phyloP scores from a whole-genome alignment of 1,140 invertebrate genomes.

The Scaptomyza pallida region DNA sequence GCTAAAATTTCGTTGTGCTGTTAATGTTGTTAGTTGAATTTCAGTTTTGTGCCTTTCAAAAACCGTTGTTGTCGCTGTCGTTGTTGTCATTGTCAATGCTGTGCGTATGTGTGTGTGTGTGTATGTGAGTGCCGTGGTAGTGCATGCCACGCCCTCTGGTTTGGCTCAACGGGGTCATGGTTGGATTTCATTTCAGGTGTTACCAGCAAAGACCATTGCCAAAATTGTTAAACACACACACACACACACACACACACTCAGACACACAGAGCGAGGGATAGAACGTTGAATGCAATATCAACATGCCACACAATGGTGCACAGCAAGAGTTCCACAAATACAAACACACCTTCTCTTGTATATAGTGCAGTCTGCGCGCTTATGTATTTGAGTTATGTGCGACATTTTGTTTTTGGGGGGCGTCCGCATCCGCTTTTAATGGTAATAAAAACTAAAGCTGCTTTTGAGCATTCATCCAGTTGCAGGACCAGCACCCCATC shows the following conservation, averaged over 20 bases:
- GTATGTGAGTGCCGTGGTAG: no score
- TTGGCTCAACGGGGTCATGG: slow-evolving; percentile 53
- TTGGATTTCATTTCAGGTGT: slow-evolving; percentile 70
- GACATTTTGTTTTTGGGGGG: slow-evolving; percentile 59
- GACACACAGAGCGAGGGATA: slow-evolving; percentile 18
- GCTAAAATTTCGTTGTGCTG: slow-evolving; percentile 72
- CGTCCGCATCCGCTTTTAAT: slow-evolving; percentile 62
- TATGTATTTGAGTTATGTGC: slow-evolving; percentile 78
- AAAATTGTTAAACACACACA: slow-evolving; percentile 70
- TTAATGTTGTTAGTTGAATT: slow-evolving; percentile 83
- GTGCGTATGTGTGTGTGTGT: no score
- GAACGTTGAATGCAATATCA: slow-evolving; percentile 19
- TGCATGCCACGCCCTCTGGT: slow-evolving; percentile 18
- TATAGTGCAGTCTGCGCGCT: slow-evolving; percentile 21
- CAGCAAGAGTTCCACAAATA: slow-evolving; percentile 23
- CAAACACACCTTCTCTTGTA: slow-evolving; percentile 15
- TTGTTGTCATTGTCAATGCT: slow-evolving; percentile 22
- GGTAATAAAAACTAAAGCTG: slow-evolving; percentile 81
- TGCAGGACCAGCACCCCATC: slow-evolving; percentile 10
- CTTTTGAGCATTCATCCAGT: slow-evolving; percentile 72
- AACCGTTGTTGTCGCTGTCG: slow-evolving; percentile 35
- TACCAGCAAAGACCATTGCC: slow-evolving; percentile 76
- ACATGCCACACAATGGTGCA: slow-evolving; percentile 24
- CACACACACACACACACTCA: no score
- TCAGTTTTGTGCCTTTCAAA: slow-evolving; percentile 76